Conservation (phyloP, 1,140 invertebrate species). For the Drosophila santomea region DNA sequence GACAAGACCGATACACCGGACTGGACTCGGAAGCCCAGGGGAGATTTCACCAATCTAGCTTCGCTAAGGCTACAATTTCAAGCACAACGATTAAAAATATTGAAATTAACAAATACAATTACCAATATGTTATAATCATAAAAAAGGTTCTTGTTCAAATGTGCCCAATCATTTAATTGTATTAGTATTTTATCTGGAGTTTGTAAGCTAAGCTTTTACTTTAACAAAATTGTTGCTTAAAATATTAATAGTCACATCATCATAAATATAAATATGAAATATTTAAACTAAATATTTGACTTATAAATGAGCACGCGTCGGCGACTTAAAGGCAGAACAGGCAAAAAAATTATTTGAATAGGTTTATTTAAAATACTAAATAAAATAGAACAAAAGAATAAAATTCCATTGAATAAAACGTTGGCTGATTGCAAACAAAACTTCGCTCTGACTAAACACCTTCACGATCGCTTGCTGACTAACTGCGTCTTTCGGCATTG, state of each 20-base stretch:
- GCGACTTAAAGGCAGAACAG: neutral
- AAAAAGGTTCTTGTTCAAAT: neutral
- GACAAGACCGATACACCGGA: conserved; percentile 7
- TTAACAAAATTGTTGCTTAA: neutral
- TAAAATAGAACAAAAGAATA: neutral
- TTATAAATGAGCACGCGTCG: neutral
- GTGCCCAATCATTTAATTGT: neutral
- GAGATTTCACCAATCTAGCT: neutral
- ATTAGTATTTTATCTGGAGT: too few species aligned
- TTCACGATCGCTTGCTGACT: neutral
- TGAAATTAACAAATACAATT: neutral
- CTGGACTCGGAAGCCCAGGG: conserved; percentile 6
- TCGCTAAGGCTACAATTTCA: neutral
- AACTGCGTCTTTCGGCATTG: neutral
- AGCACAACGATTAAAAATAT: neutral
- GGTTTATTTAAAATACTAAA: neutral
- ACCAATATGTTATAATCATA: neutral
- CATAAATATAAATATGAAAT: neutral
- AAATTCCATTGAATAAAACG: neutral
- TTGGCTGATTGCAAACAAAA: neutral
- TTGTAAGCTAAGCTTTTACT: too few species aligned
- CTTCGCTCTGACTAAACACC: neutral
- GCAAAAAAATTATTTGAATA: neutral
- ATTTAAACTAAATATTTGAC: neutral
- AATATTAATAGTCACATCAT: too few species aligned